Evolutionary conservation across 2,888 invertebrate species (phyloP).

Genomic region (Cheilosia scutellata): DNA sequence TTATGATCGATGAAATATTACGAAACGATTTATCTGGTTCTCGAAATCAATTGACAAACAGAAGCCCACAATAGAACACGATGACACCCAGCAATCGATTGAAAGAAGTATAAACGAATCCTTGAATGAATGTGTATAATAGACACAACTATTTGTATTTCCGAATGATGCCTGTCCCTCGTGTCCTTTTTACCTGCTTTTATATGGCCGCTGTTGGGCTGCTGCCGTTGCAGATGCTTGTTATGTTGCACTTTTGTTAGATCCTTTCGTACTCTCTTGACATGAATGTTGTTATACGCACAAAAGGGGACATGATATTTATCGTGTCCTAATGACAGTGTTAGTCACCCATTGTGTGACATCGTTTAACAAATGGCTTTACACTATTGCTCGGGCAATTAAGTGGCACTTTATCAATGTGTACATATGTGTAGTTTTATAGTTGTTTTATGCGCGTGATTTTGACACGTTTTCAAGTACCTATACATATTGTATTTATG

Average conservation of each 20-base stretch:
- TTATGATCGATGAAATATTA: conserved; percentile 65
- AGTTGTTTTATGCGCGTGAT: not conserved
- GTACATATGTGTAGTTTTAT: not conserved
- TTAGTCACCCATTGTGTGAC: conserved; percentile 66
- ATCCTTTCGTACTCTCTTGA: not conserved
- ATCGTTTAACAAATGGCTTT: conserved; percentile 68
- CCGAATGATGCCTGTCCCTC: not conserved
- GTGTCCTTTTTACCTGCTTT: conserved; percentile 31
- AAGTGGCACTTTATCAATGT: conserved; percentile 47
- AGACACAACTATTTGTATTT: not conserved
- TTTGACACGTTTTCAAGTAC: conserved; percentile 6
- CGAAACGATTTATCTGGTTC: conserved; percentile 57
- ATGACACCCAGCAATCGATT: conserved; percentile 24
- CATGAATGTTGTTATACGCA: conserved; percentile 3
- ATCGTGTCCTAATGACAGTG: conserved; percentile 68
- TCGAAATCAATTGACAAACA: conserved; percentile 63
- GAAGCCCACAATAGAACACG: conserved; percentile 52
- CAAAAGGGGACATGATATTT: conserved; percentile 59
- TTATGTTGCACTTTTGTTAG: conserved; percentile 33
- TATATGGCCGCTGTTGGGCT: not conserved
- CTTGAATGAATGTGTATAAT: not conserved
- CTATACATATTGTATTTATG: not conserved
- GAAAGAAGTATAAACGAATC: no score
- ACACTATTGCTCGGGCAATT: conserved; percentile 49
- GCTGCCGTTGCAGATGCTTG: conserved; percentile 43